Evolutionary conservation across 2,797 vertebrate species (phyloP), one percentile per base, ranked within the genome.

Genomic region (Cossypha polioptera): DNA sequence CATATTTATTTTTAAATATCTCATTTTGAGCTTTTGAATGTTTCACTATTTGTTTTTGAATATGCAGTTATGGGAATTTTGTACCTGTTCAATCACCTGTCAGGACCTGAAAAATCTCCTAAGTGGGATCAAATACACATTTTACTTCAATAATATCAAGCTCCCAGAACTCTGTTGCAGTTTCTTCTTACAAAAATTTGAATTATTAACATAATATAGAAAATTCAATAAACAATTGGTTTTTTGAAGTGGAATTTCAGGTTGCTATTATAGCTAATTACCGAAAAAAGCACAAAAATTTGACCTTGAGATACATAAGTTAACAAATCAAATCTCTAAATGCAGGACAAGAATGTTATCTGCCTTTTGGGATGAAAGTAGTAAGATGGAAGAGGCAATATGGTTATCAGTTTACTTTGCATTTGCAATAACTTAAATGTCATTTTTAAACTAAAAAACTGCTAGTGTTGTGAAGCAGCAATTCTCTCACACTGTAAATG

Each of bases 111-210:
- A 93, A 95, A 62, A 31, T 86, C 85, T 92, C 81, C 24, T 38
- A 63, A 85, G 71, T 65, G 22, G 80, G 77, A 87, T 94, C 88
- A 92, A 85, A 88, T 91, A 36, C 25, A 62, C 26, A 16, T 71
- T 95, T 90, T 63, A 42, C 47, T 82, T 95, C 71, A 62, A 33
- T 50, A 78, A n/a, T 66, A 88, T 48, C 84, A 81, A 94, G 53
- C 54, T 92, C 21, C 28, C 35, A 58, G 79, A 25, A 42, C 53
- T 86, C 53, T 58, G 15, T 35, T 84, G 36, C 21, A 67, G 87
- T 90, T 90, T 96, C 66, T 92, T 79, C 33, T 93, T 87, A 62
- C 57, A 86, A 67, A 93, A 79, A 75, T 13, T 79, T 59, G 28
- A 74, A 82, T 90, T 90, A 80, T 69, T 79, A 92, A 71, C 35